These are phyloP conservation scores for Zapus hudsonius DNA, from an alignment of 2,113 vertebrate genomes.

Conservation along the genomic window DNA sequence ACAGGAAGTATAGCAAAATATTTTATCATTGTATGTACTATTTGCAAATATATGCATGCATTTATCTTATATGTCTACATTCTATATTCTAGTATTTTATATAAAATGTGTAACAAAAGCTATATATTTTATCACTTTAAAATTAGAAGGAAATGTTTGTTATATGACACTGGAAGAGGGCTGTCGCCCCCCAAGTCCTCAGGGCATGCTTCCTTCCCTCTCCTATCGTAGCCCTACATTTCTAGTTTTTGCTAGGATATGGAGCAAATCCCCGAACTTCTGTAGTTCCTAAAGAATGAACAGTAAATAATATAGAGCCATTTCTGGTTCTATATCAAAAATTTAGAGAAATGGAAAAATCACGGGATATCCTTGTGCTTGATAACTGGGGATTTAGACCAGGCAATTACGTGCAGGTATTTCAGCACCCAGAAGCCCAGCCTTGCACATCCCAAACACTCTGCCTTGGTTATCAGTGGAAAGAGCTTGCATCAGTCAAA, in stretches of 20 bases:
- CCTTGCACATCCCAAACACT: conserved; percentile 65
- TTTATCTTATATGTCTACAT: neutral
- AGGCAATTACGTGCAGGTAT: conserved; percentile 49
- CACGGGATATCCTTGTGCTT: neutral
- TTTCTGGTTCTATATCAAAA: neutral
- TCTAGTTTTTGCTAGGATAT: conserved; percentile 37
- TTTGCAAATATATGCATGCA: neutral
- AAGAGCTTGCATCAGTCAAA: neutral
- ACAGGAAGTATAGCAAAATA: neutral
- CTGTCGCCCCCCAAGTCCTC: conserved; percentile 53
- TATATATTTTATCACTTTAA: conserved; percentile 58
- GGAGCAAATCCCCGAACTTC: neutral
- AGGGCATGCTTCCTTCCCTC: neutral
- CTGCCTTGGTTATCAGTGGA: conserved; percentile 47
- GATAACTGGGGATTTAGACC: neutral
- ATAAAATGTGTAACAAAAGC: neutral
- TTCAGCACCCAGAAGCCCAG: conserved; percentile 52
- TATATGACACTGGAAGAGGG: conserved; percentile 54
- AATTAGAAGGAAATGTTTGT: conserved; percentile 66
- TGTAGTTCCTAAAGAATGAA: neutral
- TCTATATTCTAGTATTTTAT: neutral
- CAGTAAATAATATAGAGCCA: neutral
- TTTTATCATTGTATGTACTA: neutral
- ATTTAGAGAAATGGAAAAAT: neutral
- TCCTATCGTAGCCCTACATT: conserved; percentile 14